Percentiles rank a stretch among this genome's conserved stretches.
Conservation (phyloP, 1,140 invertebrate species). For the Drosophila elegans region DNA sequence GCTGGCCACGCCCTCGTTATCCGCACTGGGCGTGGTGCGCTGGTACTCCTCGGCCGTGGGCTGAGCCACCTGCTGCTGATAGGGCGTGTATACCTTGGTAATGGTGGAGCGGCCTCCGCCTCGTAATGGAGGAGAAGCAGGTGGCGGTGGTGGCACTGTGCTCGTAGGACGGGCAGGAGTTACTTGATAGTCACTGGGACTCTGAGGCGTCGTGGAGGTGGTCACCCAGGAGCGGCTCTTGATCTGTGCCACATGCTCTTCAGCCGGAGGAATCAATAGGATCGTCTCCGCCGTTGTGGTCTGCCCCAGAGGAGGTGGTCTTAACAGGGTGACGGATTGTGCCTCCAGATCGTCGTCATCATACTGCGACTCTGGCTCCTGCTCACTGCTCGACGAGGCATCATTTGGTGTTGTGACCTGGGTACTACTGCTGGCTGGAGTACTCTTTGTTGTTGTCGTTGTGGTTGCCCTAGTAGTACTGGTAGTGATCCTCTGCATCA, state of each 20-base stretch:
- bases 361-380: slow-evolving; percentile 53
- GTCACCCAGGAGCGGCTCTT: slow-evolving; percentile 74
- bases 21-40: slow-evolving; percentile 71
- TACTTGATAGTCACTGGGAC: slow-evolving; percentile 27
- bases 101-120: slow-evolving; percentile 86
- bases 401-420: slow-evolving; percentile 4
- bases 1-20: slow-evolving; percentile 49
- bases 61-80: slow-evolving; percentile 64
- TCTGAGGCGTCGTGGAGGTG: slow-evolving; percentile 48
- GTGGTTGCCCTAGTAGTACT: slow-evolving; percentile 33
- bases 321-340: slow-evolving; percentile 68
- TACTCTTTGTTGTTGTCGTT: slow-evolving; percentile 23
- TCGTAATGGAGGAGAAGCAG: slow-evolving; percentile 30
- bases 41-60: slow-evolving; percentile 83
- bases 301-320: slow-evolving; percentile 65
- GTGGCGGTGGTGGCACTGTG: slow-evolving; percentile 17
- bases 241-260: slow-evolving; percentile 78
- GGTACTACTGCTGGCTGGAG: background rate
- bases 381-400: slow-evolving; percentile 18
- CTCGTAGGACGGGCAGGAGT: slow-evolving; percentile 23
- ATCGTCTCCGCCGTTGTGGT: slow-evolving; percentile 82
- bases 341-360: slow-evolving; percentile 77
- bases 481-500: slow-evolving; percentile 37
- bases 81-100: slow-evolving; percentile 87
- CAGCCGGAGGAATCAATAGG: slow-evolving; percentile 76